phyloP scores from a whole-genome alignment of 2,888 invertebrate genomes.

The Melipona bicolor region DNA sequence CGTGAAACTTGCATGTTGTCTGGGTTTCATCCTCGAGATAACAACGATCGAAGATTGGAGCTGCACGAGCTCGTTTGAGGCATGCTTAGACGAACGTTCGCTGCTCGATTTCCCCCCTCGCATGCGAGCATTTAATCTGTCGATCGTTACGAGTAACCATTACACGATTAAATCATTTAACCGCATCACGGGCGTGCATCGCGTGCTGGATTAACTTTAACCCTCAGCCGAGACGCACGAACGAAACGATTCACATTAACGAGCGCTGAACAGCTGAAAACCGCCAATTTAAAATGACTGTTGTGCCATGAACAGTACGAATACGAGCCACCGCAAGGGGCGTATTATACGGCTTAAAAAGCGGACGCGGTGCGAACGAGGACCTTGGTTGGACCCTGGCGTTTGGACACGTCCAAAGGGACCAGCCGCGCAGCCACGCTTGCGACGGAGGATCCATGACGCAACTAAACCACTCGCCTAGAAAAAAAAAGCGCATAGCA shows the following conservation, averaged over 20 bases:
- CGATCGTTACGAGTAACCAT: background rate
- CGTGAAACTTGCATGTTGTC: slow-evolving; percentile 6
- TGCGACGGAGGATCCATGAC: slow-evolving; percentile 50
- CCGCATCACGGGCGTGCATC: background rate
- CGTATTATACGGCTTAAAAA: slow-evolving; percentile 63
- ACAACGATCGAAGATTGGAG: background rate
- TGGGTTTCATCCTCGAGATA: background rate
- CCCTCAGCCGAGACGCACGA: background rate
- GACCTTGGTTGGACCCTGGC: slow-evolving; percentile 53
- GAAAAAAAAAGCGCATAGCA: background rate
- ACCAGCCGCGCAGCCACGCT: slow-evolving; percentile 52
- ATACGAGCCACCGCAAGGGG: slow-evolving; percentile 67
- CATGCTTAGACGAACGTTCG: background rate
- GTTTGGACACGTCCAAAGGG: slow-evolving; percentile 48
- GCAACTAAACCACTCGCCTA: slow-evolving; percentile 21
- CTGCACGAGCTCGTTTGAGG: background rate
- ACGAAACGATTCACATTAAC: slow-evolving; percentile 8
- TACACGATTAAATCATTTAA: background rate
- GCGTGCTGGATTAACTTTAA: background rate
- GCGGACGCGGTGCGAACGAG: slow-evolving; percentile 42
- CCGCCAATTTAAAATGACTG: slow-evolving; percentile 55
- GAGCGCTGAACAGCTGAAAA: background rate
- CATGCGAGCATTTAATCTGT: background rate
- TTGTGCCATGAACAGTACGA: slow-evolving; percentile 73
- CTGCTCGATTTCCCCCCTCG: background rate